Base-by-base conservation (phyloP, 2,113 vertebrate species). In the Formicarius rufipectus region DNA sequence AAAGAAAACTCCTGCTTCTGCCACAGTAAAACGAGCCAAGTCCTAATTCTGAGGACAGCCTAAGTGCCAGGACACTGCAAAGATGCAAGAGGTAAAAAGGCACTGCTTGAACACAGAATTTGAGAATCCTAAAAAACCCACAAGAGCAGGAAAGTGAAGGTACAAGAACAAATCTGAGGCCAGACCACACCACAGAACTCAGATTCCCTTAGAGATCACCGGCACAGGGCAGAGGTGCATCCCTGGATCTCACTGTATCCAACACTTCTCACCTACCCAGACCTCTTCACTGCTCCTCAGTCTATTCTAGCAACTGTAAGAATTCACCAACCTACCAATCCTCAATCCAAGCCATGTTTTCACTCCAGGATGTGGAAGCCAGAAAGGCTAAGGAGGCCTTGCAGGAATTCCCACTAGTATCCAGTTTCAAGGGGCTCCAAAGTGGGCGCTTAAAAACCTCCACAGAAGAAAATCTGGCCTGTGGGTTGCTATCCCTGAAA, bases 381-480 rank as follows among this genome's bases (percentile, higher is more conserved):
- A 96, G 87, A 63, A 27, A 90, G 72, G 68, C 92, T 40, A 7
- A 37, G 91, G 90, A 86, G 92, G 92, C 92, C 86, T 86, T 76
- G 67, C 89, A 96, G 91, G 78, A 96, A 96, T 96, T 96, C 95
- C 95, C 93, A 77, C 80, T 85, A 71, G 86, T 92, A 96, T 96
- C 95, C 63, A 50, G 83, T 96, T 97, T 93, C 93, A 94, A 96
- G 96, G 83, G 86, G 93, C 88, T 96, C 87, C 85, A 42, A 87
- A 90, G 88, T 49, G 79, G 90, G 93, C 3, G 44, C 77, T 96
- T 92, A 59, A 92, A 97, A 96, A 87, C 49, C 68, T 94, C 56
- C 89, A 90, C 66, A 89, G 76, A 88, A 94, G 86, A 94, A 97
- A 95, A 90, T 89, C 86, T 89, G 94, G 93, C 69, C 86, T 95